Evolutionary conservation across 2,888 invertebrate genomes (phyloP), one percentile per base, ranked within the genome.

Genomic region (Dyspetes luteomarginatus): DNA sequence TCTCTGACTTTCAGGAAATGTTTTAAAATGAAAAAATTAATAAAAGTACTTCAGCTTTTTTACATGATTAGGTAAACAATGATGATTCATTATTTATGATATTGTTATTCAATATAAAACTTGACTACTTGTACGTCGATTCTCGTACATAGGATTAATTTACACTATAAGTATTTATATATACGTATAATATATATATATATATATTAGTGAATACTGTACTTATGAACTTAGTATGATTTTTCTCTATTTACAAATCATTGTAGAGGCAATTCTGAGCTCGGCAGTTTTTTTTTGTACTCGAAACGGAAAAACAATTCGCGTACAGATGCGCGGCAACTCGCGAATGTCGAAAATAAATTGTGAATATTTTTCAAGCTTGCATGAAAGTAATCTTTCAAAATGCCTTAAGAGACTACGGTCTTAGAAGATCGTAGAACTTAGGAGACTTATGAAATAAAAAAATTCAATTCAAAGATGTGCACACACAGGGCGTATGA

Each of bases 161-260:
- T 72, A 65, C 74, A 45, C 15, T 41, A 69, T 36, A 72, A 22
- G 26, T 65, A 75, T 36, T 71, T 69, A 71, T 72, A 71, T 43
- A 56, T 67, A 77, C 71, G 56, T 60, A 71, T 68, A 55, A 62
- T 62, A 56, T 60, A 62, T 64, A 19, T 68, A 73, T 28, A 64
- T 74, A 69, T 78, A 67, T 73, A 78, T 78, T 72, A 67, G 68
- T 68, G 72, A 58, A 62, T 36, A 69, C 60, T 65, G 50, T 78
- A 78, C 17, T 45, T 48, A 78, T 17, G 72, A 72, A 43, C 58
- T 36, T 65, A 73, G 24, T 28, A 55, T 64, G 22, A 41, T 78
- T 68, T 55, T 72, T 69, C n/a, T 64, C 50, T 81, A 81, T 81
- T 62, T 81, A 81, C 81, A 81, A 81, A 67, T 78, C 41, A 64